These are phyloP conservation scores for Sycophila sp. DNA, from an alignment of 1,140 invertebrate genomes.

Conservation along the genomic window DNA sequence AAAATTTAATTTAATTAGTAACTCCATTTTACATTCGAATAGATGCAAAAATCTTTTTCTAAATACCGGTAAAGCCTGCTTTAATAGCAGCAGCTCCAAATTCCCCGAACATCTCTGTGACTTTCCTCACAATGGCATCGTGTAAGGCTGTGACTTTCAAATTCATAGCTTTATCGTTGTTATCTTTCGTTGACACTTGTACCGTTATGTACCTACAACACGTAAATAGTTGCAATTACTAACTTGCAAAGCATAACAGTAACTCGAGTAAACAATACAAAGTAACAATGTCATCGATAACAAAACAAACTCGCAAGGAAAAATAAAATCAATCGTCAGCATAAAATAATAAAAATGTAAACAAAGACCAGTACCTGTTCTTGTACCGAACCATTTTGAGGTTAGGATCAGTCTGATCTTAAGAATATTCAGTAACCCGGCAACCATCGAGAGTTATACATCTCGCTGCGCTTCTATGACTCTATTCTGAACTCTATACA, in stretches of 20 bases:
- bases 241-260: background rate
- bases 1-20: constrained; percentile 40
- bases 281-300: background rate
- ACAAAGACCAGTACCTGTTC: constrained; percentile 68
- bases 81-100: constrained; percentile 75
- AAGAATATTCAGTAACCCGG: constrained; percentile 4
- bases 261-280: background rate
- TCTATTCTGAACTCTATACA: no score
- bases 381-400: constrained; percentile 74
- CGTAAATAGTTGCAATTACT: background rate
- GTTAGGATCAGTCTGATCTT: constrained; percentile 38
- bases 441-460: no score
- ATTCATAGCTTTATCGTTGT: constrained; percentile 66
- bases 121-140: constrained; percentile 70
- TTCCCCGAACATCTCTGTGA: constrained; percentile 78
- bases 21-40: no score
- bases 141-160: constrained; percentile 70
- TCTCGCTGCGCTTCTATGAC: no score
- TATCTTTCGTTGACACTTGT: constrained; percentile 66
- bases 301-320: background rate
- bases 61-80: constrained; percentile 71
- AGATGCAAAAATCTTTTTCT: background rate
- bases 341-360: constrained; percentile 22
- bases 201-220: constrained; percentile 72
- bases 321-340: background rate